Evolutionary conservation across 2,113 vertebrate genomes (phyloP), one percentile per base, ranked within the genome.

Genomic region (Trachemys scripta): DNA sequence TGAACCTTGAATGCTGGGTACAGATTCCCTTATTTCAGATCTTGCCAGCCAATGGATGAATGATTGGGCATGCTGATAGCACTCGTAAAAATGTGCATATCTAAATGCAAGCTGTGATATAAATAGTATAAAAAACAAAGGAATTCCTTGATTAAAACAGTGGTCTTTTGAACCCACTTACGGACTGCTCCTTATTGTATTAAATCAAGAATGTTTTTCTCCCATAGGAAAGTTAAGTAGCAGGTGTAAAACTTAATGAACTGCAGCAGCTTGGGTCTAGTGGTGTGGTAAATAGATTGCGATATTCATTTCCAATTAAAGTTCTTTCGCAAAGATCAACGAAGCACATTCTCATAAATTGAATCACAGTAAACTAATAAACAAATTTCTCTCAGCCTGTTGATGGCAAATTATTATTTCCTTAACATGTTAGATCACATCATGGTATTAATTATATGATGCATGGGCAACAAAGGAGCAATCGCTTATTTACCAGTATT

Each of bases 251-350:
- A 92, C 97, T 97, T 98, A 98, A 98, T 98, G 98, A 98, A 97
- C 95, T 98, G 97, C 90, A 98, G 97, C 95, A 97, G 96, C 75
- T 97, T 95, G 95, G 88, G 95, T 92, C 98, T 98, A 97, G 96
- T 98, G 97, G 96, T 97, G 97, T 98, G 97, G 97, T 97, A 98
- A 98, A 98, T 98, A 98, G 97, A 98, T 98, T 98, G 98, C 97
- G 96, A 98, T 98, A 98, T 96, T 98, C 98, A 98, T 98, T 98
- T 98, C 98, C 98, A 98, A 98, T 98, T 98, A 98, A 98, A 98
- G 96, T 98, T 98, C 97, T 98, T 98, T 97, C 97, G 96, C 98
- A 98, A 98, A 98, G 98, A 98, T 98, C 98, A 98, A 95, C 98
- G 98, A 98, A 98, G 98, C 98, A 98, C 97, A 98, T 95, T 98